phyloP scores from a whole-genome alignment of 2,113 vertebrate genomes.

The Ophthalmolycus amberensis region DNA sequence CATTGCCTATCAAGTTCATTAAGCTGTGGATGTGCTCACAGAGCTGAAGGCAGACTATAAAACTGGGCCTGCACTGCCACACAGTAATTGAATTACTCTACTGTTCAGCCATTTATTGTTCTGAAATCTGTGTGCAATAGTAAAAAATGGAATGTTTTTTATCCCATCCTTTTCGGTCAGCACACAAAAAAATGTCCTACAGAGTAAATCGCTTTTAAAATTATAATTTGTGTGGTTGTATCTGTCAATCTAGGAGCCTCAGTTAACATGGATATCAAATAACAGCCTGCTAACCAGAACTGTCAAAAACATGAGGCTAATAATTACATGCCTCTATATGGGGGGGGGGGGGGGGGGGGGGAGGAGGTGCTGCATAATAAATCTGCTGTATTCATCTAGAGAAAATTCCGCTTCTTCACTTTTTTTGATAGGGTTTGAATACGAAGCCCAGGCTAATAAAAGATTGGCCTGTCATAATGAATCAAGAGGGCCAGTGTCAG shows the following conservation, averaged over 20 bases:
- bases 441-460: constrained; percentile 85
- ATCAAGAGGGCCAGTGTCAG: constrained; percentile 83
- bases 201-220: constrained; percentile 47
- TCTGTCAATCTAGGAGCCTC: constrained; percentile 56
- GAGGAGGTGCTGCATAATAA: constrained; percentile 77
- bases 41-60: constrained; percentile 76
- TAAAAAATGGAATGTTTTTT: constrained; percentile 49
- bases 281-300: constrained; percentile 75
- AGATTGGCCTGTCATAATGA: constrained; percentile 87
- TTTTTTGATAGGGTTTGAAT: constrained; percentile 82
- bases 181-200: constrained; percentile 1
- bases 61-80: constrained; percentile 74
- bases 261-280: constrained; percentile 72
- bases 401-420: constrained; percentile 78
- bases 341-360: constrained; percentile 22
- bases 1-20: constrained; percentile 77
- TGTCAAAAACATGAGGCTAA: constrained; percentile 79
- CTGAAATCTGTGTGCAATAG: constrained; percentile 64
- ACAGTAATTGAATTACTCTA: constrained; percentile 79
- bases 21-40: constrained; percentile 71
- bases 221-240: constrained; percentile 64
- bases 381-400: constrained; percentile 82
- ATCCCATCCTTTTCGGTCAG: constrained; percentile 15
- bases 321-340: constrained; percentile 80
- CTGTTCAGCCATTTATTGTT: constrained; percentile 72